Evolutionary conservation across 1,140 invertebrate genomes (phyloP).

Genomic region (Ruditapes philippinarum): DNA sequence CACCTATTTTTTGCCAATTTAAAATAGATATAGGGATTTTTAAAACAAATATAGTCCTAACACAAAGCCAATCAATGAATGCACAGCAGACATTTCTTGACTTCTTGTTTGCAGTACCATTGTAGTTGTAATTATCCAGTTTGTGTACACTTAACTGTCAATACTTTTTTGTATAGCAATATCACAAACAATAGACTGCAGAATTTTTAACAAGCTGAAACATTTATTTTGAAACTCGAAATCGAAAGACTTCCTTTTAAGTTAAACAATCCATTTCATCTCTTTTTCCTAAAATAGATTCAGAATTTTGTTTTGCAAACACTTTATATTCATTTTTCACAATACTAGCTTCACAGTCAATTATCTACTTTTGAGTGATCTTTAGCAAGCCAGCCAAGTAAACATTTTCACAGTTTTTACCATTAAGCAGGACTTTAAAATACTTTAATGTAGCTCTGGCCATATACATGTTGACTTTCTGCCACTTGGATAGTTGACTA

Average conservation of each 20-base stretch:
- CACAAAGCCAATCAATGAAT: constrained; percentile 2
- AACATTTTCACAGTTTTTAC: not conserved
- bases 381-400: not conserved
- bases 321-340: not conserved
- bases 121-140: not conserved
- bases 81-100: constrained; percentile 2
- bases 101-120: not conserved
- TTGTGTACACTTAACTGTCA: not conserved
- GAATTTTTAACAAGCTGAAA: not conserved
- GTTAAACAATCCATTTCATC: not conserved
- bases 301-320: not conserved
- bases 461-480: not conserved
- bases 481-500: not conserved
- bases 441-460: constrained; percentile 3
- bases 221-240: not conserved
- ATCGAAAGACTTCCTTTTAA: not conserved
- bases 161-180: not conserved
- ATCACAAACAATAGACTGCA: not conserved
- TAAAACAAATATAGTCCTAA: no score
- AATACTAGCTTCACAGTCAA: not conserved
- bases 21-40: no score
- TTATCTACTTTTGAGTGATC: not conserved
- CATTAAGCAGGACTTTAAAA: not conserved
- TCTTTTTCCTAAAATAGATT: not conserved
- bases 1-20: no score